Evolutionary conservation across 2,888 invertebrate species (phyloP), one percentile per base, ranked within the genome.

Genomic region (Synergus umbraculus): DNA sequence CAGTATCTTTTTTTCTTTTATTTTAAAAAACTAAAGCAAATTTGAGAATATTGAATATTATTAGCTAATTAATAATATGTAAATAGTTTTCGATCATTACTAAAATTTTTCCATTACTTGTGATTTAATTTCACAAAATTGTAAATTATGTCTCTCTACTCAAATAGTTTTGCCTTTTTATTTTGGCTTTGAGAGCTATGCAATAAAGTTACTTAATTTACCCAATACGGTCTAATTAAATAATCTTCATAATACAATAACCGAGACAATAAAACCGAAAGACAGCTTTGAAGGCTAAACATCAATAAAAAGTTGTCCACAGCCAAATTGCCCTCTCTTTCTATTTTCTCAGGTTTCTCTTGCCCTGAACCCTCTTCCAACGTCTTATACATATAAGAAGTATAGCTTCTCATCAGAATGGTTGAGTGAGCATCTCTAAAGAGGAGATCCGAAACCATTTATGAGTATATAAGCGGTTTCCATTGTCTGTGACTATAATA

Each of bases 401-500:
- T 69, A 69, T 46, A 49, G 22, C 49, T 13, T 4, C 69, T 29
- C 15, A 69, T 69, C 49, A 69, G n/a, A 69, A 69, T 49, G n/a
- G 8, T 54, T 37, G 69, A 69, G 29, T 54, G 69, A 69, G 37
- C 69, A 69, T 49, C 22, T 69, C 49, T 49, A 54, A 82, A 73
- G 87, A 85, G 85, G 86, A 54, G 87, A 90, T 90, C 88, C 87
- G 88, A 87, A 89, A 91, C 90, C 91, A 91, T 91, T 91, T 91
- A 91, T 88, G 88, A 88, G 87, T 89, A 88, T 89, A 89, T 90
- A 90, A 91, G 89, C 90, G 90, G 90, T 91, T 90, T 89, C 90
- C 87, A 92, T 92, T 92, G 92, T 92, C 92, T 91, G 91, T 90
- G 89, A 83, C 88, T 88, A 92, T 92, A 92, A 92, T 92, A 88